Evolutionary conservation across 23 tunicate species (phyloP), one percentile per base, ranked within the genome.

Genomic region (Diplosoma virens): DNA sequence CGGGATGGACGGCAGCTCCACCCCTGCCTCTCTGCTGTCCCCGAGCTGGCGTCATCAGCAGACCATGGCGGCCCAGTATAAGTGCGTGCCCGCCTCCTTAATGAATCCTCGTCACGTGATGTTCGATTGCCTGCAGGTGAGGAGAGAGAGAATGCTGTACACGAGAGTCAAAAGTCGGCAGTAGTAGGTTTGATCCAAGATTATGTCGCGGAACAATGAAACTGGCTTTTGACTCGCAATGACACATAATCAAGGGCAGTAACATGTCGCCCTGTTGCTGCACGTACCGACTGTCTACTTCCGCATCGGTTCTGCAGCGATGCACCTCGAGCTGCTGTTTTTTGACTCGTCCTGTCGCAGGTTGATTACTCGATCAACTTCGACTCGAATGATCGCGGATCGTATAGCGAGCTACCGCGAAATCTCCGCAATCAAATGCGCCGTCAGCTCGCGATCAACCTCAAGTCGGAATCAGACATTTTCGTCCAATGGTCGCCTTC

Each of bases 1-100:
- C 0, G 88, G 76, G 23, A 52, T 36, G 7, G 41, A 26, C 27
- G 81, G 81, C 27, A 69, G 64, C 3, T 55, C 46, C 11, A 68
- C 76, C 21, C 75, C 66, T 17, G 48, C 86, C 28, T 26, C 93
- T 16, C 25, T 27, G 1, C 58, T 89, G 21, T 76, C 88, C 24
- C 53, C 75, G 26, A 82, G 81, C 33, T 33, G 82, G 32, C 84
- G 96, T 1, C 72, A 59, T 25, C 84, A 89, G 37, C 96, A 89
- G 35, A 82, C 75, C 27, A 60, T 20, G 63, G 84, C 75, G 18
- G 77, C 96, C 34, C 78, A 83, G 47, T 82, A 89, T 33, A 55
- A 34, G 35, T 89, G 96, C 30, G 74, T 82, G 11, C 30, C 71
- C 1, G 76, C 88, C 27, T 82, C 82, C 50, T 45, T 33, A 14